Base-by-base conservation (phyloP, 2,888 invertebrate species). In the Notodonta ziczac region DNA sequence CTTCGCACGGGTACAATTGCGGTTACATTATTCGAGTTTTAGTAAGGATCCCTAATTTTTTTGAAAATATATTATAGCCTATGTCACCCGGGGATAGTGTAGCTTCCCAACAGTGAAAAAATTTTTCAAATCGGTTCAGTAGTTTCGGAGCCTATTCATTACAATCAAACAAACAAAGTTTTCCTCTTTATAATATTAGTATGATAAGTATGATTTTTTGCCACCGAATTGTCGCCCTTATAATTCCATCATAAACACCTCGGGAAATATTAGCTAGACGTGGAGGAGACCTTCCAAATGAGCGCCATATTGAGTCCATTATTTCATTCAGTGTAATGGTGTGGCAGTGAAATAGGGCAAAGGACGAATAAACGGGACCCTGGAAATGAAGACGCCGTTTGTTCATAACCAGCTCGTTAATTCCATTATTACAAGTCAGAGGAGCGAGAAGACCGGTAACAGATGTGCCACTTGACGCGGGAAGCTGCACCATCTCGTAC, bases 361-460 rank as follows among this genome's bases (percentile, higher is more conserved):
- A 90, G 89, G 82, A 84, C 81, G 80, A 87, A 88, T 84, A 89
- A 90, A 89, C 86, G 87, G 84, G 82, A 83, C 86, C 86, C 85
- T 92, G 90, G 86, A 91, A 91, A 91, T 92, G 90, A 91, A 92
- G 92, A 91, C 89, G 87, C 86, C 91, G 90, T 91, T 93, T 90
- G 92, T 93, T 91, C 92, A 91, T 91, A 92, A 93, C 89, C 93
- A 92, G 91, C 90, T 89, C 90, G 91, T 93, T 93, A 91, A 91
- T 92, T 92, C 89, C 86, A 90, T 93, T 91, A 91, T 92, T 86
- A 89, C 91, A 89, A 92, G 88, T 89, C 90, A 87, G 88, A 88
- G 85, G 85, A 90, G 90, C 90, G 88, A 83, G 80, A 81, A 80
- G 81, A 82, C 85, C 83, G 87, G 91, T 87, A 90, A 90, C 92